Conservation (phyloP, 1,140 invertebrate species). For the Drosophila subobscura region DNA sequence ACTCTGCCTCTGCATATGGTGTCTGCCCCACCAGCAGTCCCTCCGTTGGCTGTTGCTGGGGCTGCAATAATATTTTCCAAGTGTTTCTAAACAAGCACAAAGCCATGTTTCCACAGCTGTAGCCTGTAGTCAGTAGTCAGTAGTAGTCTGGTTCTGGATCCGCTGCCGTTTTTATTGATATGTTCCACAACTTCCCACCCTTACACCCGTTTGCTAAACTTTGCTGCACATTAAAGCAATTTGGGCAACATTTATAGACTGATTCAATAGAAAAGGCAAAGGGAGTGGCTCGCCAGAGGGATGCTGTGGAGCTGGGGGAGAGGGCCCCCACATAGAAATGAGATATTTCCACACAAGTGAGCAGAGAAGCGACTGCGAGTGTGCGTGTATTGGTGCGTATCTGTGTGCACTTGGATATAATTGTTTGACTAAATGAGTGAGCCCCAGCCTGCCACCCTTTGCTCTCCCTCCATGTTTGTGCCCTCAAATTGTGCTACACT, state of each 20-base stretch:
- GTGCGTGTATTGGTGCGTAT: constrained; percentile 22
- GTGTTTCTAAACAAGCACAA: constrained; percentile 78
- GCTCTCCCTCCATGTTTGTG: constrained; percentile 13
- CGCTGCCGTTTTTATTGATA: constrained; percentile 71
- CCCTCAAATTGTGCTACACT: constrained; percentile 37
- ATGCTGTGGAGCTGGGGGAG: background rate
- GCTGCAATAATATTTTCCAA: constrained; percentile 79
- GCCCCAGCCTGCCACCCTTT: constrained; percentile 4
- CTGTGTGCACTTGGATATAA: constrained; percentile 68
- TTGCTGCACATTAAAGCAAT: constrained; percentile 67
- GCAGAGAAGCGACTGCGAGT: constrained; percentile 46
- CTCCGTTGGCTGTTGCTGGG: constrained; percentile 34
- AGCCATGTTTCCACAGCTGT: constrained; percentile 77
- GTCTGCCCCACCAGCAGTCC: constrained; percentile 1
- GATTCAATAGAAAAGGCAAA: constrained; percentile 39
- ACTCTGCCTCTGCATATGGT: constrained; percentile 40
- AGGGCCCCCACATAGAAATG: constrained; percentile 48
- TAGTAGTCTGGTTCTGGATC: constrained; percentile 13
- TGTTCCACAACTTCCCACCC: constrained; percentile 36
- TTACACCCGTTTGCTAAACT: constrained; percentile 33
- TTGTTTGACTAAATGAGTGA: constrained; percentile 78
- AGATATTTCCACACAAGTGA: constrained; percentile 70
- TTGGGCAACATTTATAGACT: constrained; percentile 67
- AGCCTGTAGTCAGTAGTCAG: constrained; percentile 46
- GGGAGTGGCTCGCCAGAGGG: background rate